Base-by-base conservation (phyloP, 2,797 vertebrate species). In the Decapterus maruadsi region DNA sequence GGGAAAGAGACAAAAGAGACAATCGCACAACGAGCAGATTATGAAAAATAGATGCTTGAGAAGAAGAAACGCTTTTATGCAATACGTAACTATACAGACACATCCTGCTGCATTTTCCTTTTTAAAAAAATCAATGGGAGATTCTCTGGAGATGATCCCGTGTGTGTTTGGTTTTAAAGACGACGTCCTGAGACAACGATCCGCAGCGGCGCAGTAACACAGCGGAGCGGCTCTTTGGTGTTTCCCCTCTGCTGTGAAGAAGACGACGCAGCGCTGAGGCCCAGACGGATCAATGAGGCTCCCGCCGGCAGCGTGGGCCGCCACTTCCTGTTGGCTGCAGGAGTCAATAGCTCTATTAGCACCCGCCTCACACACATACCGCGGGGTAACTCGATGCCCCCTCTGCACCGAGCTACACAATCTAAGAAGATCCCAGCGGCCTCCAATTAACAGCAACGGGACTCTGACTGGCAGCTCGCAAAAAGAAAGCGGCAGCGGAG, bases 251-350 rank as follows among this genome's bases (percentile, higher is more conserved):
- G 65, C 50, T 55, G 22, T 1, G 45, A 70, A 46, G 51, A 48
- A 58, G 54, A 68, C 0, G 7, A 40, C 10, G 20, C 62, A 20
- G 62, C 17, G 0, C 68, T 20, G 53, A 78, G 72, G 72, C 80
- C 58, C 76, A 79, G 83, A 84, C 68, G 1, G 72, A 89, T 90
- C 85, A 43, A 89, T 89, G 45, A 38, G 54, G 53, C 65, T 68
- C 73, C 75, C 75, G 57, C 45, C 11, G 19, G 34, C 70, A 19
- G 59, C 68, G 74, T 48, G 64, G 76, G 72, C 64, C 19, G 56
- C 19, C 3, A 1, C 56, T 66, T 74, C 67, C 48, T 61, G 46
- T 46, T 68, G 45, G 64, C 72, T 59, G 63, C 65, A 74, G 64
- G 31, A 74, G 72, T 57, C 55, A 61, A 42, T 19, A 7, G 59